Evolutionary conservation across 2,888 invertebrate species (phyloP), one percentile per base, ranked within the genome.

Genomic region (Hydraecia micacea): DNA sequence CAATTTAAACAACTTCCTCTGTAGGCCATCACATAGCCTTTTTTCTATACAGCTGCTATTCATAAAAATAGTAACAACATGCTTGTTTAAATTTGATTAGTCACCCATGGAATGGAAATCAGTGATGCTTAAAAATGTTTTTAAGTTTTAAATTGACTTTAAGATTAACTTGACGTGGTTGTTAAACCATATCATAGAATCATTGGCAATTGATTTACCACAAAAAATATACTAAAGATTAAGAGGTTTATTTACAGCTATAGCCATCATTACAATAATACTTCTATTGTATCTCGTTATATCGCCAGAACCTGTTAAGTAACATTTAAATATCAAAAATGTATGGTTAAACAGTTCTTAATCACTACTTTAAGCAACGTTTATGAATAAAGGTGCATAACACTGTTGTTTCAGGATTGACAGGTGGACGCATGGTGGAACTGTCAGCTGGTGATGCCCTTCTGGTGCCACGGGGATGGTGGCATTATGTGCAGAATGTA

Each of bases 401-500:
- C 4, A 55, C 28, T 80, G 55, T 79, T 81, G 42, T 92, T 95
- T 25, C 85, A 97, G 93, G 93, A 90, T 78, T 97, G 72, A 91
- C 92, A 1, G 95, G 95, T 42, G 96, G 95, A 0, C 96, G 97
- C 83, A 94, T 97, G 83, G 97, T 99, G 52, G 97, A 97, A 75
- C 94, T 99, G 72, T 97, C 98, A 68, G 98, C 99, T 18, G 99
- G 99, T 0, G 99, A 99, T 94, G 98, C 99, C 0, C 95, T 99
- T 58, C 97, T 98, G 90, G 98, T 99, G 13, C 99, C 99, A 0
- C 97, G 97, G 81, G 98, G 98, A 81, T 99, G 99, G 99, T 99
- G 99, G 99, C 99, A 99, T 96, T 99, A 98, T 96, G 99, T 99
- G 0, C 98, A 99, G 94, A 99, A 99, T 92, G 94, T 98, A 55